Evolutionary conservation across 2,797 vertebrate species (phyloP).

Genomic region (Thaleichthys pacificus): DNA sequence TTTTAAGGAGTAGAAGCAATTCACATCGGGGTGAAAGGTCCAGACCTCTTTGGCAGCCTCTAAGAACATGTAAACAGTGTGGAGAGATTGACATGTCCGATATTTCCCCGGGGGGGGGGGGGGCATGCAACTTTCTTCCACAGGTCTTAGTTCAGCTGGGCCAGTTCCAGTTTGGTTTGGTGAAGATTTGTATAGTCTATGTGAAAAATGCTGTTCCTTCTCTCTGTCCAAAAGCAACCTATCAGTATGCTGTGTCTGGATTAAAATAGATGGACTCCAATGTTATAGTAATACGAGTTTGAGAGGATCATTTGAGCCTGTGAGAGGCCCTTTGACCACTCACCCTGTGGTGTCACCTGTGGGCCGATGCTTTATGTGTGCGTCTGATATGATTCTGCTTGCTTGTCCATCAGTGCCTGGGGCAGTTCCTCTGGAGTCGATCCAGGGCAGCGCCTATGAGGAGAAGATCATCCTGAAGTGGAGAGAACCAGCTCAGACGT

Average conservation of each 20-base stretch:
- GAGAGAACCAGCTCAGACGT: conserved; percentile 92
- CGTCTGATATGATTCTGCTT: neutral
- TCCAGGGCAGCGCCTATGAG: conserved; percentile 95
- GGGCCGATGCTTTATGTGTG: neutral
- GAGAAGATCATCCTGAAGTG: conserved; percentile 97
- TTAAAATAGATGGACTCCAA: neutral
- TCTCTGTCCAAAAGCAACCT: neutral
- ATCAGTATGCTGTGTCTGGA: neutral
- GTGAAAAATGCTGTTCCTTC: neutral
- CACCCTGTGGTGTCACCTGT: neutral
- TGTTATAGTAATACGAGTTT: neutral
- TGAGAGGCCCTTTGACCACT: neutral
- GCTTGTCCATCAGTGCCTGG: conserved; percentile 81
- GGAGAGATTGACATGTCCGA: conserved; percentile 41
- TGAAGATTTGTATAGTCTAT: conserved; percentile 8
- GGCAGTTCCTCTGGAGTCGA: conserved; percentile 90
- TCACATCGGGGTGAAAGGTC: conserved; percentile 48
- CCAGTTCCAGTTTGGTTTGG: conserved; percentile 25
- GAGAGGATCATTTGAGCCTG: neutral
- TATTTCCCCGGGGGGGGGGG: conserved; percentile 23
- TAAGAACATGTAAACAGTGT: conserved; percentile 53
- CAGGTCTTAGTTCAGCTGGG: neutral
- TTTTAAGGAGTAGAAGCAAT: conserved; percentile 53
- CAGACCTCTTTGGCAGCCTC: conserved; percentile 41
- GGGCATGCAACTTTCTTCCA: conserved; percentile 20